phyloP scores from a whole-genome alignment of 1,140 invertebrate species.

The Lepidotrigona ventralis region DNA sequence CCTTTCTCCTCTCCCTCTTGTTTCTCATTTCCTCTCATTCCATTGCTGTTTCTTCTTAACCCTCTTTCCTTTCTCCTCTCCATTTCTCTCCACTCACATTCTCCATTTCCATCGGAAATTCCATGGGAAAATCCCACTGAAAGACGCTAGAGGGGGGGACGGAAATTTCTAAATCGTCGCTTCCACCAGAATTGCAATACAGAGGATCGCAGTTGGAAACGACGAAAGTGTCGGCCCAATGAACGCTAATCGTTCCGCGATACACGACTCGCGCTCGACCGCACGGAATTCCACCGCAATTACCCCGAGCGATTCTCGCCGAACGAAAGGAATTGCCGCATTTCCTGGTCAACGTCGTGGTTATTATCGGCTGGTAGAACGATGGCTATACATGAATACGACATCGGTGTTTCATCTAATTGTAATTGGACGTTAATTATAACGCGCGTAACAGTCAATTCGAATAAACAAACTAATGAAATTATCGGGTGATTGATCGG shows the following conservation, averaged over 20 bases:
- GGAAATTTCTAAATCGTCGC: background rate
- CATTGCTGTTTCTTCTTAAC: too few relatives aligned
- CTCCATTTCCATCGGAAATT: too few relatives aligned
- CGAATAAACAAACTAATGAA: conserved; percentile 26
- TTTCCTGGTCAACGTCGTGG: conserved; percentile 19
- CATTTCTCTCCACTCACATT: background rate
- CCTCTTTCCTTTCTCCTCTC: background rate
- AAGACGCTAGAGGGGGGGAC: too few relatives aligned
- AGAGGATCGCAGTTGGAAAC: background rate
- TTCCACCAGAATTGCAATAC: background rate
- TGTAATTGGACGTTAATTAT: conserved; percentile 38
- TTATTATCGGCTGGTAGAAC: conserved; percentile 15
- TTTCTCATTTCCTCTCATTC: too few relatives aligned
- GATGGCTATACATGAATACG: conserved; percentile 24
- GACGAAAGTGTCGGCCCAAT: background rate
- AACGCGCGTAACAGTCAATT: conserved; percentile 21
- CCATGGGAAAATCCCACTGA: too few relatives aligned
- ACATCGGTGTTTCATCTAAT: conserved; percentile 7
- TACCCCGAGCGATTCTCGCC: background rate
- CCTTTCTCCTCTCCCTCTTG: too few relatives aligned
- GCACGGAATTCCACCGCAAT: conserved; percentile 8
- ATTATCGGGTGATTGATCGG: conserved; percentile 14
- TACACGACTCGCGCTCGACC: background rate
- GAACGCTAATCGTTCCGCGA: background rate
- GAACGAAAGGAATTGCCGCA: conserved; percentile 39